phyloP scores from a whole-genome alignment of 2,113 vertebrate species.

The Melospiza melodia region DNA sequence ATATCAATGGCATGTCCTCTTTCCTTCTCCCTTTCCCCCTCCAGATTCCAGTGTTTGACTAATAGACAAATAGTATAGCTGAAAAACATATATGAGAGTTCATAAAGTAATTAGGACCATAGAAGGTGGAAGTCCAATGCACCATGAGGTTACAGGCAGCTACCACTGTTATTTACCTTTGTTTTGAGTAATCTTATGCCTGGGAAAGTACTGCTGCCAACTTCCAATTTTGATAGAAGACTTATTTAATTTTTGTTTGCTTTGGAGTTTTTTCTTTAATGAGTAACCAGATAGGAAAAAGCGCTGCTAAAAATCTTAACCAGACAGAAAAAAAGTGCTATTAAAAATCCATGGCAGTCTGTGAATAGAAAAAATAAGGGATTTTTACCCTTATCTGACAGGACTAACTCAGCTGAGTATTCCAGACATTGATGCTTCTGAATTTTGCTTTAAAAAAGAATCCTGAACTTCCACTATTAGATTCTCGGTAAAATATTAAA shows the following conservation, averaged over 20 bases:
- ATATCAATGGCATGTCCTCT: neutral
- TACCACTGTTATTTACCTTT: neutral
- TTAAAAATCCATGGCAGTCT: neutral
- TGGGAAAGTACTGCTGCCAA: neutral
- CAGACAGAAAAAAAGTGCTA: neutral
- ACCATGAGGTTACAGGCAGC: neutral
- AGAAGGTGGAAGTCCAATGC: neutral
- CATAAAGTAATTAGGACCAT: neutral
- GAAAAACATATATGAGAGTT: neutral
- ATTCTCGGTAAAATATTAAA: slow-evolving; percentile 37
- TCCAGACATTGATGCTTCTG: slow-evolving; percentile 8
- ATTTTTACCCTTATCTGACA: neutral
- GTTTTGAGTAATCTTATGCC: neutral
- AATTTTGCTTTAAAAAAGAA: neutral
- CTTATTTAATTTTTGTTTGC: neutral
- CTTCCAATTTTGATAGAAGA: neutral
- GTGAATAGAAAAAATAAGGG: neutral
- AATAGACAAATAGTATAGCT: neutral
- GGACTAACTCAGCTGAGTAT: neutral
- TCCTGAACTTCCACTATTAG: neutral
- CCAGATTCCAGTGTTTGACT: neutral
- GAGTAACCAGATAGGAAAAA: neutral
- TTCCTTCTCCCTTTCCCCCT: neutral
- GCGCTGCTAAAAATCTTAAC: neutral
- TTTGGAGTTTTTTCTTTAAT: neutral